A percentile compares a stretch with the other conserved stretches of the same genome.
Evolutionary conservation across 2,888 invertebrate genomes (phyloP).

Genomic region (Sycophila texana): DNA sequence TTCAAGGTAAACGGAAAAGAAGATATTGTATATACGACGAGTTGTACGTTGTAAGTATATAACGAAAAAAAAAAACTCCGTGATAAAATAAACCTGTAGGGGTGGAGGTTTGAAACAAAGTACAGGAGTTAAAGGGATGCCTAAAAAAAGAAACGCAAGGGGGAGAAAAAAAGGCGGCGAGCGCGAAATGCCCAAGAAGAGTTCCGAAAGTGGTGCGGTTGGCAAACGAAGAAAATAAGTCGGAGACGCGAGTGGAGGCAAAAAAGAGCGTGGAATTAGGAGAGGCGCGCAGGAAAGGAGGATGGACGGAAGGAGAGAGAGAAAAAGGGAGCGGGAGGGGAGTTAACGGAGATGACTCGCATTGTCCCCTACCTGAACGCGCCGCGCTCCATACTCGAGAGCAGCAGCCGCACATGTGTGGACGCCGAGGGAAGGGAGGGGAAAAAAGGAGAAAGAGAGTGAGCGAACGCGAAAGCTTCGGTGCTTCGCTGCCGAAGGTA

Average conservation of each 20-base stretch:
- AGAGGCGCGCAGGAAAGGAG: neutral
- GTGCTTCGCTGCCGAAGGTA: neutral
- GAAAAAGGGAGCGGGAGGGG: slow-evolving; percentile 35
- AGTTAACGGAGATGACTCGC: slow-evolving; percentile 33
- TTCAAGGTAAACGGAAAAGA: neutral
- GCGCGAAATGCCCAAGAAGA: neutral
- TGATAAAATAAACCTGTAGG: no score
- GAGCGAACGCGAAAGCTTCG: neutral
- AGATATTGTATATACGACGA: no score
- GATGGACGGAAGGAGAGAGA: neutral
- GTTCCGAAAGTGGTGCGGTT: neutral
- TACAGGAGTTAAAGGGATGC: no score
- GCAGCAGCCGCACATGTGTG: neutral
- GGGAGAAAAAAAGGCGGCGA: no score
- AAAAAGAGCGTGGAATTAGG: neutral
- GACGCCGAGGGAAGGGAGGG: neutral
- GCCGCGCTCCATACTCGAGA: neutral
- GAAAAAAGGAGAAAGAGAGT: slow-evolving; percentile 2
- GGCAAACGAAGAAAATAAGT: neutral
- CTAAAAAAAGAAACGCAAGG: neutral
- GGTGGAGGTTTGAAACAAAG: no score
- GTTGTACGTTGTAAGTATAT: neutral
- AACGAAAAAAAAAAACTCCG: neutral
- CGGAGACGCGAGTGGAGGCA: slow-evolving; percentile 1
- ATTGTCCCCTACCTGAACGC: slow-evolving; percentile 50